Evolutionary conservation across 2,888 invertebrate genomes (phyloP), one percentile per base, ranked within the genome.

Genomic region (Clitarchus hookeri): DNA sequence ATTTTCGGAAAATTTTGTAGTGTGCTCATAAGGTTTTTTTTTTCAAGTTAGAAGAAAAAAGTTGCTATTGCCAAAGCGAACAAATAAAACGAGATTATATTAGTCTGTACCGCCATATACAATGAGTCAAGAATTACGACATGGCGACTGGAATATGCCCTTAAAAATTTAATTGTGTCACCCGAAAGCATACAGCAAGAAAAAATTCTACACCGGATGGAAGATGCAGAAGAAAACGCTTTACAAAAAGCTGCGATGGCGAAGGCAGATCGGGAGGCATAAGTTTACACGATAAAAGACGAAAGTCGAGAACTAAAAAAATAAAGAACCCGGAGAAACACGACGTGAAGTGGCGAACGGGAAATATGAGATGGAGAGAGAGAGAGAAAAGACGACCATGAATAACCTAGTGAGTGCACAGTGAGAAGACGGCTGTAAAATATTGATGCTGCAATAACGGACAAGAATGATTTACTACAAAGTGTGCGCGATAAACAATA

Each of bases 381-480:
- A n/a, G n/a, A n/a, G n/a, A n/a, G 19, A 65, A 23, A n/a, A 19
- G n/a, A n/a, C 19, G 65, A n/a, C 19, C 65, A 65, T 65, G 65
- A 65, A 65, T 65, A 65, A 65, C 16, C 65, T n/a, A 65, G 65
- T 65, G 65, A 23, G 23, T 4, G n/a, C 48, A 13, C 48, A 65
- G 65, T 23, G 65, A 65, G 65, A 65, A 65, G 65, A 19, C 23
- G 65, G 65, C 23, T 65, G 65, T 65, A 65, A 65, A 65, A 65
- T 65, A 65, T 65, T 65, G 65, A 65, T 65, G n/a, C n/a, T 8
- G 65, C 65, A 65, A 23, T 19, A n/a, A 65, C 19, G 65, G 65
- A 65, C 65, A n/a, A 65, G 65, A 65, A 65, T 65, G 65, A 65
- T 65, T n/a, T 65, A 65, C 65, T 65, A 65, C 65, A 23, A 19